These are phyloP conservation scores for Maconellicoccus hirsutus DNA, from an alignment of 1,140 invertebrate genomes.

Conservation along the genomic window DNA sequence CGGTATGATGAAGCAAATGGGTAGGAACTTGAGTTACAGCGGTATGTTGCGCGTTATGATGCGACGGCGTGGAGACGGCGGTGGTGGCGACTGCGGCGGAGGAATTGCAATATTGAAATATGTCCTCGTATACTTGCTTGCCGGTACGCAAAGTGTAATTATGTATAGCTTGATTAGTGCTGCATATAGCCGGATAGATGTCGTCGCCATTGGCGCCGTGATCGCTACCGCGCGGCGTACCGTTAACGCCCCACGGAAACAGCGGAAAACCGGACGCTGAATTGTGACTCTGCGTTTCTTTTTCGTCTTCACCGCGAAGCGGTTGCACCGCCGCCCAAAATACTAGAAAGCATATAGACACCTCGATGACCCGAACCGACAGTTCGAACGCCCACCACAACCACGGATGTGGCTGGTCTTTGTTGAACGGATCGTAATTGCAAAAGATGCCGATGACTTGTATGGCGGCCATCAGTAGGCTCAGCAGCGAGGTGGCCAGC, in stretches of 20 bases:
- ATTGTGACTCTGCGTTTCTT: slow-evolving; percentile 34
- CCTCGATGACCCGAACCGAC: slow-evolving; percentile 66
- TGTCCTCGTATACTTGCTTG: slow-evolving; percentile 60
- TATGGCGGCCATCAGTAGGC: slow-evolving; percentile 63
- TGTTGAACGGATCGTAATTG: slow-evolving; percentile 42
- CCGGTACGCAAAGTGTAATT: slow-evolving; percentile 67
- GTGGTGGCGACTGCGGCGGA: slow-evolving; percentile 23
- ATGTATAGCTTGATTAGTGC: slow-evolving; percentile 68
- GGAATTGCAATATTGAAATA: slow-evolving; percentile 42
- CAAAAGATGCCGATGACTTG: slow-evolving; percentile 73
- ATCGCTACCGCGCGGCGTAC: slow-evolving; percentile 29
- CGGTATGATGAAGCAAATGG: slow-evolving; percentile 31
- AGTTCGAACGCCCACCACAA: slow-evolving; percentile 82
- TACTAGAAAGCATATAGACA: slow-evolving; percentile 66
- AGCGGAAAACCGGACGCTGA: slow-evolving; percentile 49
- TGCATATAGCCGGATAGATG: slow-evolving; percentile 69
- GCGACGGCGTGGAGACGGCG: background rate
- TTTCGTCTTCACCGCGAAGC: slow-evolving; percentile 36
- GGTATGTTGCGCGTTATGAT: background rate
- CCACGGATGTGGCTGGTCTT: slow-evolving; percentile 50
- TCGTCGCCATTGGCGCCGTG: slow-evolving; percentile 36
- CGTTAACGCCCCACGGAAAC: slow-evolving; percentile 53
- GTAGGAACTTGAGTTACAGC: background rate
- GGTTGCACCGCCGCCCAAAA: slow-evolving; percentile 58
- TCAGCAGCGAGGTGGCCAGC: slow-evolving; percentile 67